Base-by-base conservation (phyloP, 53 echinoderm and acorn worm genomes). In the Temnopleurus reevesii region DNA sequence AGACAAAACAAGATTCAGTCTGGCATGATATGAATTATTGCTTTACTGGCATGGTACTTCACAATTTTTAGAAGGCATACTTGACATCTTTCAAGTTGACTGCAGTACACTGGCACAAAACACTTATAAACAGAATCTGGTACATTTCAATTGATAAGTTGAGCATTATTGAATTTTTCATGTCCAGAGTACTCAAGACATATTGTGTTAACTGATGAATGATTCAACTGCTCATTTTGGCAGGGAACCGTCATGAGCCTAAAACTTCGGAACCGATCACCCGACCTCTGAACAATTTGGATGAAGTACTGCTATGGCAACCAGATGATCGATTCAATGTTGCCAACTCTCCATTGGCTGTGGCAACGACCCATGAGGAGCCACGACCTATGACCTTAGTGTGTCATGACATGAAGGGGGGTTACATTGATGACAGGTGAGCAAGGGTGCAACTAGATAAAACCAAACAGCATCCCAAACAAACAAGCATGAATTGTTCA, bases 391-490 rank as follows among this genome's bases (percentile, higher is more conserved):
- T 89, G 86, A 97, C 98, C n/a, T 81, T 97, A 81, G 54, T 97
- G 28, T 97, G 98, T 49, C 98, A 97, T 91, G 98, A 97, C 83
- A 94, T 97, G 98, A 94, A 92, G 90, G 97, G 98, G 55, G 98
- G 98, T 25, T 97, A 97, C 81, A 81, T 92, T 19, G 93, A 94
- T 86, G 98, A 97, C 55, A 94, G 98, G 98, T 97, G 36, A 81
- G 79, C 28, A 49, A 41, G 7, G n/a, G n/a, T n/a, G n/a, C n/a
- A n/a, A n/a, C n/a, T n/a, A n/a, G n/a, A n/a, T n/a, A n/a, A n/a
- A n/a, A n/a, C n/a, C n/a, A n/a, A n/a, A n/a, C n/a, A n/a, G n/a
- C n/a, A n/a, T 51, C 53, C 53, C 53, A 10, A 15, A 51, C 53
- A 51, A 51, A 51, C 8, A 51, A 51, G 15, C 53, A 51, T 51